These are phyloP conservation scores for Hormaphis cornu DNA, from an alignment of 1,140 invertebrate genomes.

Conservation along the genomic window DNA sequence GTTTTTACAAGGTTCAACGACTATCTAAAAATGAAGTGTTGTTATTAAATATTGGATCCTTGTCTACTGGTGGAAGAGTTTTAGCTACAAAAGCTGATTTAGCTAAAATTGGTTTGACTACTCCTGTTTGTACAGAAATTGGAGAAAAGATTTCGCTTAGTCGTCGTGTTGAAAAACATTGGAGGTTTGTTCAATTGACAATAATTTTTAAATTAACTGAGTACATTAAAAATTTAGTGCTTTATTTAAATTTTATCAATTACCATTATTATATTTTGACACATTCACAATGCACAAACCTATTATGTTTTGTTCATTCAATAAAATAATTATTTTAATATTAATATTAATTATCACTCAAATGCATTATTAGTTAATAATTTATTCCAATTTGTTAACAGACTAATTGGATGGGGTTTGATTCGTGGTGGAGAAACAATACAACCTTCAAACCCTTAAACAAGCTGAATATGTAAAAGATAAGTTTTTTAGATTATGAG, in stretches of 20 bases:
- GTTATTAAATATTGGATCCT: constrained; percentile 96
- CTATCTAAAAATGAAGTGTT: constrained; percentile 81
- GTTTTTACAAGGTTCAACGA: constrained; percentile 63
- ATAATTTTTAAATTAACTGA: too few relatives aligned
- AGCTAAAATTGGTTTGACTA: constrained; percentile 93
- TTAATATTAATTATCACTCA: too few relatives aligned
- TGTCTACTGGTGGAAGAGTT: constrained; percentile 95
- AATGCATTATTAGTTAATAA: too few relatives aligned
- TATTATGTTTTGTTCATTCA: too few relatives aligned
- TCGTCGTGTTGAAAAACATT: constrained; percentile 96
- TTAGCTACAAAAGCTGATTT: constrained; percentile 94
- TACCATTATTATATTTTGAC: too few relatives aligned
- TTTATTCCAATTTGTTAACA: constrained; percentile 44
- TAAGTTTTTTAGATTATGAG: constrained; percentile 2
- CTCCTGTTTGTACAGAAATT: constrained; percentile 96
- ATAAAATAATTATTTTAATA: too few relatives aligned
- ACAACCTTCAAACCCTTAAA: constrained; percentile 49
- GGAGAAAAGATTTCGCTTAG: constrained; percentile 98
- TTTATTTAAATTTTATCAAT: too few relatives aligned
- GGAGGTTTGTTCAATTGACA: constrained; percentile 63
- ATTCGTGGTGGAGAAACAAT: constrained; percentile 87
- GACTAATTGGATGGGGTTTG: constrained; percentile 93
- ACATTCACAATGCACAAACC: too few relatives aligned
- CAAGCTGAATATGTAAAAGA: not conserved
- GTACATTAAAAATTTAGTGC: too few relatives aligned